Evolutionary conservation across 2,888 invertebrate species (phyloP), one percentile per base, ranked within the genome.

Genomic region (Diogma glabrata): DNA sequence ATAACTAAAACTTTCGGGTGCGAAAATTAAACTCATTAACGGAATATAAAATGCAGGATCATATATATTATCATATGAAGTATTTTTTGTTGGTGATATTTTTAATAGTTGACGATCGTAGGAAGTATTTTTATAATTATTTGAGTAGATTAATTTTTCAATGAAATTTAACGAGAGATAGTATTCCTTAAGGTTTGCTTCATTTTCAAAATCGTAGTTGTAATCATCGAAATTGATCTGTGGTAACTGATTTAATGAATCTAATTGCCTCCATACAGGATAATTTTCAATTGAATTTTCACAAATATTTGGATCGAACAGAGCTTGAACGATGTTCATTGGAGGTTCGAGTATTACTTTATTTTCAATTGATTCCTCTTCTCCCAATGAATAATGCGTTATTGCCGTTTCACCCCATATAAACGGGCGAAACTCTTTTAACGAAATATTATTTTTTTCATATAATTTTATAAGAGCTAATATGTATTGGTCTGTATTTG

Each of bases 31-130:
- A 55, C 79, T 79, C 64, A 93, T 76, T 9, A 91, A 65, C 0
- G 90, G 87, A 50, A 92, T 72, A 57, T 90, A 71, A 64, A 91
- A 93, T 22, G 82, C 75, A 2, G 92, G 84, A 70, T 93, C 92
- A 60, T 93, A 93, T 49, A 84, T 71, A 4, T 73, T 67, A 40
- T 69, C 64, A 49, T 61, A 62, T 17, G 64, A 46, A 12, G 59
- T 58, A 0, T 62, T 58, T 3, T 64, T 61, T 45, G 64, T 64
- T 9, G 67, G 67, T 30, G 64, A 68, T 19, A 67, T 46, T 3
- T 67, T 66, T 24, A 68, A 56, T 23, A 60, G 52, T 0, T 57
- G 52, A 51, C 62, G 57, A 0, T 54, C 40, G 26, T 67, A 64
- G 3, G 59, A 47, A 0, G 4, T 24, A 9, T 51, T 24, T 59